Evolutionary conservation across 2,113 vertebrate species (phyloP), one percentile per base, ranked within the genome.

Genomic region (Cyanistes caeruleus): DNA sequence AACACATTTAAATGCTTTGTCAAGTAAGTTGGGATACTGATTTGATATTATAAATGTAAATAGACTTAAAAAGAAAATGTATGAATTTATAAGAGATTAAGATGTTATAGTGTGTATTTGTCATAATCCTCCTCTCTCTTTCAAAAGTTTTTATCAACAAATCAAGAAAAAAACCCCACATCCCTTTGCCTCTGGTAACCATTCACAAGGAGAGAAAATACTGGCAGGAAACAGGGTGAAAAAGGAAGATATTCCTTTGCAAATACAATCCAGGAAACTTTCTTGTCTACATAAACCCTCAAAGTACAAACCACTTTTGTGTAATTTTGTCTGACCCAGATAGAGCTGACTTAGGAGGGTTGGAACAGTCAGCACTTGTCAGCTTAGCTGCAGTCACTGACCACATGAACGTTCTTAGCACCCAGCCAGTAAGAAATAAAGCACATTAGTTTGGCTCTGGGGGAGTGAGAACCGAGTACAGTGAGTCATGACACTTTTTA

Each of bases 301-400:
- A 11, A 1, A 6, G n/a, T 27, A 15, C 23, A 68, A 73, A 52
- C 22, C 9, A 28, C 41, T 83, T 1, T 2, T 13, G 22, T 7
- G 1, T 15, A 23, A 46, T 68, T 79, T 56, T 39, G 13, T 64
- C 28, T 90, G 70, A 68, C 37, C 11, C 19, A 83, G 49, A 39
- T 27, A 15, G 1, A 44, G 43, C 17, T 16, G 17, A 51, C 23
- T 63, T 46, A 13, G 11, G 18, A 20, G 31, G 5, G 9, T 12
- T 92, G 74, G 68, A 55, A 59, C 10, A 75, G 39, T 39, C 75
- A 95, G 88, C 48, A 55, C 24, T 51, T 79, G 53, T 51, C 79
- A 63, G 69, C 33, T 92, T 58, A 72, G 48, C 70, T 79, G 56
- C 82, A 39, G 18, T 46, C 67, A 39, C 49, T 88, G 85, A 48